Base-by-base conservation (phyloP, 2,797 vertebrate species). In the Paramormyrops hopkinsi region DNA sequence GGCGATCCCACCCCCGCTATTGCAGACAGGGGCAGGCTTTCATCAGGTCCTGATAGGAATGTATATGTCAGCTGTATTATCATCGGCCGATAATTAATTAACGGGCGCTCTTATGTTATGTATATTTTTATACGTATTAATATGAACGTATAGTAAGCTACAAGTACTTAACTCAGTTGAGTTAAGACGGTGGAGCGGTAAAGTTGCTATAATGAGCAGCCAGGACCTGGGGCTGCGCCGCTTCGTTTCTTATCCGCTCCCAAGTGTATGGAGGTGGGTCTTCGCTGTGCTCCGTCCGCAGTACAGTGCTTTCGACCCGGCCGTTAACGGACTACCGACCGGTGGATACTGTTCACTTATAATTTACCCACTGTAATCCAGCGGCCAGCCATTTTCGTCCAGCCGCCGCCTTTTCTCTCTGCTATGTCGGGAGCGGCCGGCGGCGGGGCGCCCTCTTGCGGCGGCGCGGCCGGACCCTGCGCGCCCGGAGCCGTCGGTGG, bases 401-500 rank as follows among this genome's bases (percentile, higher is more conserved):
- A 25, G 12, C 14, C 12, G 65, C 41, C 69, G 2, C 37, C 56
- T 88, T 44, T 90, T 89, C 88, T 91, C 56, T 89, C 89, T 90
- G 89, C 90, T 88, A 97, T 97, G 96, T 96, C 96, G 89, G 95
- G 90, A 92, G 95, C 94, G 92, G 95, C 95, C 90, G 94, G 93
- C 54, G 96, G 94, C 90, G 95, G 94, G 93, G 94, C 94, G 92
- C 95, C 96, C 92, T 94, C 96, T 90, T 94, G 94, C 91, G 95
- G 95, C 90, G 94, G 93, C 92, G 93, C 94, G 82, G 94, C 94
- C 90, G 94, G 94, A 44, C 94, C 94, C 37, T 89, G 92, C 25
- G 94, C 96, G 91, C 90, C 91, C 29, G 91, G 93, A 14, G 90
- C 92, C n/a, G 92, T 84, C 19, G 92, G 87, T 7, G 91, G 90